Conservation (phyloP, 2,797 vertebrate genomes). For the Pogonophryne albipinna region DNA sequence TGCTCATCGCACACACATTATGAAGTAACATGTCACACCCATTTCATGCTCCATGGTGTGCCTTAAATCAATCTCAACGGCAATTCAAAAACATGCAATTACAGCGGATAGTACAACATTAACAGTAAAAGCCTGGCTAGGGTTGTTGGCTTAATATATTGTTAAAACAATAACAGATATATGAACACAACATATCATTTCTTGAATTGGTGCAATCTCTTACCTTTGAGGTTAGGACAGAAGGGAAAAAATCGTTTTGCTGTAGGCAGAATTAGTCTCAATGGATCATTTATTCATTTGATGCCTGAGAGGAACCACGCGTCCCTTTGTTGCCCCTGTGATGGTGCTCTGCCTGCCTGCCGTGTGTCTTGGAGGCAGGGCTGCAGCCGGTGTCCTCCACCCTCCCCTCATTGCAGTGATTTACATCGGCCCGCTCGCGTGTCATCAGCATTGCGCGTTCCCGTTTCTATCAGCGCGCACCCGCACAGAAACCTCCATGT, state of each 20-base stretch:
- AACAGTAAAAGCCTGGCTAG: background rate
- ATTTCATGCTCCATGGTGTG: conserved; percentile 54
- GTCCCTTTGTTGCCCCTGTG: conserved; percentile 75
- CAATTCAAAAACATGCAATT: conserved; percentile 21
- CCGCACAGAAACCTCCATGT: background rate
- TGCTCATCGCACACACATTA: conserved; percentile 39
- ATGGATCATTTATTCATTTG: conserved; percentile 56
- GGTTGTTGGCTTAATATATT: background rate
- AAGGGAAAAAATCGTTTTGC: conserved; percentile 40
- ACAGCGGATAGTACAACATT: background rate
- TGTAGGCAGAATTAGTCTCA: conserved; percentile 17
- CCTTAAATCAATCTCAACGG: conserved; percentile 14
- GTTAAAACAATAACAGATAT: conserved; percentile 1
- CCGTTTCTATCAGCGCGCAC: conserved; percentile 35
- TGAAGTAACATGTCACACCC: conserved; percentile 77
- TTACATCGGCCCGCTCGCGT: conserved; percentile 53
- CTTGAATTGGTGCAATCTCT: conserved; percentile 35
- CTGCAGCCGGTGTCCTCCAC: conserved; percentile 72
- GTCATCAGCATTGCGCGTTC: conserved; percentile 54
- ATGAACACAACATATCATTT: background rate
- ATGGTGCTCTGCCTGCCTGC: conserved; percentile 48
- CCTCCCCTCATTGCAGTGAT: conserved; percentile 74
- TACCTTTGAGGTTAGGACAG: conserved; percentile 69
- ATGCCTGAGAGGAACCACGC: conserved; percentile 55
- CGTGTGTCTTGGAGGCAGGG: conserved; percentile 75